Evolutionary conservation across 2,797 vertebrate genomes (phyloP).

Genomic region (Anabacerthia variegaticeps): DNA sequence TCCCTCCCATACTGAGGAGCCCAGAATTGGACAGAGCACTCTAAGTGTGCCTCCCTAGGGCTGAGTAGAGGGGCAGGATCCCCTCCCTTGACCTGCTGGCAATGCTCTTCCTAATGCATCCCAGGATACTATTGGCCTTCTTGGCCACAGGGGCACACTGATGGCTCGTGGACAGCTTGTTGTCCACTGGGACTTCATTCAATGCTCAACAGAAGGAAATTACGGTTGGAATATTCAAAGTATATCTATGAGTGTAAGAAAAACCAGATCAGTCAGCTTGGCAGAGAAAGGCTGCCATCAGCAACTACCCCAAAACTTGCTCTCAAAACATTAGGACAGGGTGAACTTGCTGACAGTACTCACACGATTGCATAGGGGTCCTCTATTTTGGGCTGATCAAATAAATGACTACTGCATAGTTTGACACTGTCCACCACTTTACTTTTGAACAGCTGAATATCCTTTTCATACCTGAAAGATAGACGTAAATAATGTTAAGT

Average conservation of each 20-base stretch:
- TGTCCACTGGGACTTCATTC: not conserved
- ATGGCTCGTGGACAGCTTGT: not conserved
- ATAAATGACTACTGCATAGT: constrained; percentile 94
- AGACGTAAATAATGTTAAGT: not conserved
- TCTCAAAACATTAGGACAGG: not conserved
- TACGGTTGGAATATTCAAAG: not conserved
- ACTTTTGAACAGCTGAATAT: constrained; percentile 95
- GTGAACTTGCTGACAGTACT: constrained; percentile 8
- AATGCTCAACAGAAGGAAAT: not conserved
- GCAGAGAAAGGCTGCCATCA: not conserved
- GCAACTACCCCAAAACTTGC: not conserved
- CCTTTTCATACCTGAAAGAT: constrained; percentile 89
- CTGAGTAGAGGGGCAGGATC: not conserved
- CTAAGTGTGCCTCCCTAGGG: not conserved
- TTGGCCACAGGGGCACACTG: not conserved
- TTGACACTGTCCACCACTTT: constrained; percentile 96
- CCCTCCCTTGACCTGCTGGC: not conserved
- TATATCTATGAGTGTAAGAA: not conserved
- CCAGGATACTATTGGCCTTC: not conserved
- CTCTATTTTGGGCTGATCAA: constrained; percentile 95
- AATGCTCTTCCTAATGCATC: not conserved
- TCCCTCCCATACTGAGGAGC: not conserved
- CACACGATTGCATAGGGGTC: constrained; percentile 98
- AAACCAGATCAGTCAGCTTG: not conserved
- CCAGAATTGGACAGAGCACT: not conserved